Evolutionary conservation across 2,797 vertebrate species (phyloP).

Genomic region (Spizella passerina): DNA sequence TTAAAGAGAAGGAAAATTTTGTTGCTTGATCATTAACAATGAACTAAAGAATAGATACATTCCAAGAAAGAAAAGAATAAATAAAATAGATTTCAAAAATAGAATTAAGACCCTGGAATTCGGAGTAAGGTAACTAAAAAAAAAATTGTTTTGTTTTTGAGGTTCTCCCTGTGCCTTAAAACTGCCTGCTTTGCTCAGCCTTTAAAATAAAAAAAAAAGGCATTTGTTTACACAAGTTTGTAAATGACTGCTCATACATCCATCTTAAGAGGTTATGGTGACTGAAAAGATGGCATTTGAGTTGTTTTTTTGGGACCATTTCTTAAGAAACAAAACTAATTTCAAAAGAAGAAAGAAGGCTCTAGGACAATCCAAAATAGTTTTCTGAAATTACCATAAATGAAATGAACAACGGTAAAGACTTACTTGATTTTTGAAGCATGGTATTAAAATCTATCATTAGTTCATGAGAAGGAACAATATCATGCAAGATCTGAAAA

Average conservation of each 20-base stretch:
- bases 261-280: background rate
- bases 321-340: background rate
- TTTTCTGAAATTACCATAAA: background rate
- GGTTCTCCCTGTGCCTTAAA: background rate
- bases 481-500: constrained; percentile 80
- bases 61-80: background rate
- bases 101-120: background rate
- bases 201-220: background rate
- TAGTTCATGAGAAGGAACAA: constrained; percentile 90
- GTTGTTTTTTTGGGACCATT: background rate
- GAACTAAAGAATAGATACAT: background rate
- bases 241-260: background rate
- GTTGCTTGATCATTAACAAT: background rate
- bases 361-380: background rate
- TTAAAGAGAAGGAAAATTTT: background rate
- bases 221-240: background rate
- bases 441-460: constrained; percentile 87
- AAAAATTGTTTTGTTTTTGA: background rate
- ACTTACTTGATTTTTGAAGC: constrained; percentile 79
- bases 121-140: background rate
- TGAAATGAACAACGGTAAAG: background rate
- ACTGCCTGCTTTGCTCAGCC: background rate
- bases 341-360: background rate
- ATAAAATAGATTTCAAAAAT: background rate
- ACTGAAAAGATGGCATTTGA: background rate